Percentiles rank a stretch among this genome's conserved stretches.
These are phyloP conservation scores for Orthosia gothica DNA, from an alignment of 2,888 invertebrate genomes.

Conservation along the genomic window DNA sequence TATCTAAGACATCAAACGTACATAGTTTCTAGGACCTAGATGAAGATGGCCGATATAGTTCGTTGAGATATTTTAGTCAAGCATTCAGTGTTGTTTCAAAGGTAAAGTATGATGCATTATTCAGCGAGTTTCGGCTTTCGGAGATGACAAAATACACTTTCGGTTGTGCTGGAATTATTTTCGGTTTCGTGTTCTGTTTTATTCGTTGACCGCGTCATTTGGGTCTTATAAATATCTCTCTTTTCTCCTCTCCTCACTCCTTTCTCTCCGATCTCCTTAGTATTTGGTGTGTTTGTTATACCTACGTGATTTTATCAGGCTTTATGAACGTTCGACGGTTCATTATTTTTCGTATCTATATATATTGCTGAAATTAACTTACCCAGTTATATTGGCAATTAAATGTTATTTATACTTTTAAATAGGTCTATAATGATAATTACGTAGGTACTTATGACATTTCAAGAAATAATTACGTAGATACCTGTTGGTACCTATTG, in stretches of 20 bases:
- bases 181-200: conserved; percentile 32
- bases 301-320: conserved; percentile 20
- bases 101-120: conserved; percentile 35
- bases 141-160: conserved; percentile 28
- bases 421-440: conserved; percentile 20
- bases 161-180: conserved; percentile 26
- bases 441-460: conserved; percentile 12
- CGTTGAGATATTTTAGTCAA: conserved; percentile 40
- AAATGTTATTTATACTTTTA: conserved; percentile 14
- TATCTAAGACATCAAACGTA: conserved; percentile 57
- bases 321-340: conserved; percentile 19
- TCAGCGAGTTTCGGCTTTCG: conserved; percentile 36
- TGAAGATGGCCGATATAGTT: conserved; percentile 49
- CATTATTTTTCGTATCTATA: not conserved
- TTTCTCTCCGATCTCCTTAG: not conserved
- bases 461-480: conserved; percentile 28
- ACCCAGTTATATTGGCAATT: not conserved
- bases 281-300: conserved; percentile 6
- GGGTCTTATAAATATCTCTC: too few species aligned
- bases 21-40: conserved; percentile 40
- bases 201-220: not conserved
- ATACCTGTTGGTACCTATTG: not conserved
- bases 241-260: too few species aligned
- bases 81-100: conserved; percentile 45
- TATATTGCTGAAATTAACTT: not conserved